Conservation (phyloP, 1,140 invertebrate species). For the Goniozus legneri region DNA sequence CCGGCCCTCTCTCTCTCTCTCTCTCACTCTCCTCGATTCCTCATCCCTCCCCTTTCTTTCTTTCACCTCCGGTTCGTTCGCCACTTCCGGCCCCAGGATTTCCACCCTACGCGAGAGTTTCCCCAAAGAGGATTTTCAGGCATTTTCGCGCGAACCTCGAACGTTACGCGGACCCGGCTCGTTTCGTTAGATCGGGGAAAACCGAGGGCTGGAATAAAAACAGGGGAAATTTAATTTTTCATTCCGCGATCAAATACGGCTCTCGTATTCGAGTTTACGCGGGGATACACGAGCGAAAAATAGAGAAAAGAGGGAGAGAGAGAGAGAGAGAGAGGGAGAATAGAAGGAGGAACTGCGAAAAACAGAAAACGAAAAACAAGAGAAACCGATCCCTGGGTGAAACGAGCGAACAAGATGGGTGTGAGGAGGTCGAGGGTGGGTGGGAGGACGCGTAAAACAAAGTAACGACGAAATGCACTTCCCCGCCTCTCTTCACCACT, state of each 20-base stretch:
- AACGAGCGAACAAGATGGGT: constrained; percentile 7
- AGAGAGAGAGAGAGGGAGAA: not conserved
- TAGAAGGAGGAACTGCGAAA: not conserved
- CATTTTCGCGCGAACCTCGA: too few relatives aligned
- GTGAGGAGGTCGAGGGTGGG: not conserved
- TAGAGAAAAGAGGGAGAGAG: not conserved
- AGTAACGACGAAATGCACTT: constrained; percentile 54
- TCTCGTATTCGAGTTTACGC: too few relatives aligned
- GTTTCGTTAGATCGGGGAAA: too few relatives aligned
- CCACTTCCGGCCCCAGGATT: constrained; percentile 14
- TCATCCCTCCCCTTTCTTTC: constrained; percentile 3
- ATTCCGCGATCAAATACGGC: too few relatives aligned
- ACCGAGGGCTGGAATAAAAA: too few relatives aligned
- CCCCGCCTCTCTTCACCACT: constrained; percentile 18
- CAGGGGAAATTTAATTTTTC: too few relatives aligned
- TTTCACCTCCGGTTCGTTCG: not conserved
- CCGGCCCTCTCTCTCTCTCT: too few relatives aligned
- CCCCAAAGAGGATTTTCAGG: too few relatives aligned
- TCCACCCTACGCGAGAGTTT: constrained; percentile 19
- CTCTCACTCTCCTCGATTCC: constrained; percentile 18
- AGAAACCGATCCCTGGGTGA: not conserved
- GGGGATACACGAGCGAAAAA: too few relatives aligned
- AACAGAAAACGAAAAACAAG: not conserved
- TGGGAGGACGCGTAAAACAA: constrained; percentile 44
- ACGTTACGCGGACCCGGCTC: too few relatives aligned